These are phyloP conservation scores for Eciton burchellii DNA, from an alignment of 1,140 invertebrate genomes.

Conservation along the genomic window DNA sequence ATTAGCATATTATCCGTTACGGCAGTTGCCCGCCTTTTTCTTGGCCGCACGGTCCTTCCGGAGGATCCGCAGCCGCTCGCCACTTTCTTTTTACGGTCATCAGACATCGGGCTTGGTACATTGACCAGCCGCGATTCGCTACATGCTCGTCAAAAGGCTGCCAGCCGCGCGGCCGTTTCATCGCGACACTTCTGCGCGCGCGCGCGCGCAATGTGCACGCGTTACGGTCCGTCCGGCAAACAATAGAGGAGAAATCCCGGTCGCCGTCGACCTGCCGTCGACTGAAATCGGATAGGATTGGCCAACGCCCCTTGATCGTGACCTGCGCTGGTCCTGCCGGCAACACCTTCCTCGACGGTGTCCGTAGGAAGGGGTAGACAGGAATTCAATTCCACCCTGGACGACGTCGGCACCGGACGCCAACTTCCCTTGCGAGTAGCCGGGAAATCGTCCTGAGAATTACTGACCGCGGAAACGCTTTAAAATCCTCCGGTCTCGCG, in stretches of 20 bases:
- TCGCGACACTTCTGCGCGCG: conserved; percentile 55
- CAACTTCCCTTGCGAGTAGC: conserved; percentile 14
- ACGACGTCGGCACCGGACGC: conserved; percentile 61
- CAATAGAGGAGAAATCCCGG: conserved; percentile 69
- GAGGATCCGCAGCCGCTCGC: conserved; percentile 60
- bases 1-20: conserved; percentile 79
- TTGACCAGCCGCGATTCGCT: conserved; percentile 73
- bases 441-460: conserved; percentile 5
- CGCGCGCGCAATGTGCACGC: conserved; percentile 71
- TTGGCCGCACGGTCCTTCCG: conserved; percentile 40
- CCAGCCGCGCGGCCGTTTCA: conserved; percentile 66
- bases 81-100: conserved; percentile 65
- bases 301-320: conserved; percentile 77
- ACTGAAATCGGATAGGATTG: conserved; percentile 80
- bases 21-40: conserved; percentile 69
- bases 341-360: conserved; percentile 67
- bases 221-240: conserved; percentile 71
- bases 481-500: too few species aligned
- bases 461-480: conserved; percentile 7
- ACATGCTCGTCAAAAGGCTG: conserved; percentile 75
- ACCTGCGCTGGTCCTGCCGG: conserved; percentile 67
- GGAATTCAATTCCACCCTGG: conserved; percentile 74
- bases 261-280: conserved; percentile 74
- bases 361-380: conserved; percentile 75
- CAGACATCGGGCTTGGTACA: conserved; percentile 65